Percentiles rank a stretch among this genome's conserved stretches.
Evolutionary conservation across 2,797 vertebrate species (phyloP).

Genomic region (Emydoidea blandingii): DNA sequence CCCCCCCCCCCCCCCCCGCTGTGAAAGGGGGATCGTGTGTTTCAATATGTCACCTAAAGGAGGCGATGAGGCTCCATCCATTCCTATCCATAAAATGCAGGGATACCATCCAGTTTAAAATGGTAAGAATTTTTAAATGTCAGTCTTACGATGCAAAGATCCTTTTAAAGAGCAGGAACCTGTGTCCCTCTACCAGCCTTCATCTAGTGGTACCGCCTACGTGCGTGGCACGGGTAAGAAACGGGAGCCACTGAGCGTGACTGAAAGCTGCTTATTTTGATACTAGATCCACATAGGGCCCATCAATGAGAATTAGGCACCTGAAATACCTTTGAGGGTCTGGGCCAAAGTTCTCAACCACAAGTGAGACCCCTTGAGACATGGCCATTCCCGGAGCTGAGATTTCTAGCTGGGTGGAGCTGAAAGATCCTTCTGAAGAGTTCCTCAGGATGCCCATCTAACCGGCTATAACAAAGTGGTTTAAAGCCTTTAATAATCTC

Average conservation of each 20-base stretch:
- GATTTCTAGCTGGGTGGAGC: background rate
- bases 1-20: no score
- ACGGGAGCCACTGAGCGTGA: background rate
- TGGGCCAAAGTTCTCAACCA: background rate
- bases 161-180: background rate
- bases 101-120: background rate
- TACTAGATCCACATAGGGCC: background rate
- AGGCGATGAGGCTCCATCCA: background rate
- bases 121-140: background rate
- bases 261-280: background rate
- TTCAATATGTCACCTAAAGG: background rate
- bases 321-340: background rate
- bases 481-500: background rate
- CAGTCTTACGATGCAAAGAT: background rate
- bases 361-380: background rate
- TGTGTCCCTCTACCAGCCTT: background rate
- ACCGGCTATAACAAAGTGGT: background rate
- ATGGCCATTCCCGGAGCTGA: background rate
- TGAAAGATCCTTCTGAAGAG: background rate
- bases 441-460: background rate
- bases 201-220: background rate
- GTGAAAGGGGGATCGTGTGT: no score
- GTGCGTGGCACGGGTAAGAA: background rate
- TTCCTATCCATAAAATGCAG: background rate
- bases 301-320: background rate